Conservation (phyloP, 2,888 invertebrate species). For the Ochlodes sylvanus region DNA sequence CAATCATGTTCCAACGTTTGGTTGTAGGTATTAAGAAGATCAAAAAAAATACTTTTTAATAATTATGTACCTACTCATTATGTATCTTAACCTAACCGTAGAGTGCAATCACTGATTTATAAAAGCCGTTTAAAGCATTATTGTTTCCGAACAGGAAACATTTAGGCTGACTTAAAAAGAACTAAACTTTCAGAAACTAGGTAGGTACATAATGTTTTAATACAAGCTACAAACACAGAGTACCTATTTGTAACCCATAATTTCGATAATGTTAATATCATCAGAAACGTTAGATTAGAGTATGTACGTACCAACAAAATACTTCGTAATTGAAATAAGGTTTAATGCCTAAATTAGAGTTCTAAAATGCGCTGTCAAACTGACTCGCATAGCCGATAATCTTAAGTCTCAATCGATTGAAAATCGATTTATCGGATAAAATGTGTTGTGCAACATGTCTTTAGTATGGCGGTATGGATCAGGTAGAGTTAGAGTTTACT, state of each 20-base stretch:
- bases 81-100: too few species aligned
- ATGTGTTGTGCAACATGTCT: constrained; percentile 20
- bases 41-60: too few species aligned
- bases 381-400: constrained; percentile 19
- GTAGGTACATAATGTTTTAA: too few species aligned
- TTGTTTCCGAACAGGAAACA: too few species aligned
- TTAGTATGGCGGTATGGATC: constrained; percentile 9
- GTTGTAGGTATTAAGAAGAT: too few species aligned
- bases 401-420: constrained; percentile 17
- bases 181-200: too few species aligned
- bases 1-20: too few species aligned
- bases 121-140: too few species aligned
- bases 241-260: not conserved
- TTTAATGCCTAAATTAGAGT: not conserved
- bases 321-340: constrained; percentile 7
- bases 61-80: too few species aligned
- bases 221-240: too few species aligned
- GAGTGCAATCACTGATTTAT: too few species aligned
- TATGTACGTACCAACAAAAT: not conserved
- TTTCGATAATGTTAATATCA: not conserved
- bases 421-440: constrained; percentile 26
- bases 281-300: not conserved
- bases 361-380: constrained; percentile 16
- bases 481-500: constrained; percentile 19
- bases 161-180: too few species aligned